These are phyloP conservation scores for human (Homo sapiens) DNA, from an alignment of 2,113 vertebrate species.

Conservation along the genomic window GRCh38 chr1:22521501-22522000, in stretches of 20 bases:
- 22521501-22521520: constrained; percentile 96
- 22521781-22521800: neutral
- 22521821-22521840: neutral
- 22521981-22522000: constrained; percentile 26
- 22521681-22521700: rapidly evolving
- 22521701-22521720: neutral
- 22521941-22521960: neutral
- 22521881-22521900: neutral
- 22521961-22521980: neutral
- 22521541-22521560: constrained; percentile 89
- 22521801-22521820: neutral
- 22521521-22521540: constrained; percentile 92
- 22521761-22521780: neutral
- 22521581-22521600: constrained; percentile 90
- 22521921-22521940: neutral
- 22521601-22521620: constrained; percentile 88
- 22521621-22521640: constrained; percentile 86
- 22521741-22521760: rapidly evolving
- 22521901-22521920: neutral
- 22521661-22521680: rapidly evolving
- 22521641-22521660: constrained; percentile 89
- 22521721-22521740: rapidly evolving
- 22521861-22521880: neutral
- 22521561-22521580: constrained; percentile 86
- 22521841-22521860: neutral